Conservation (phyloP, 2,797 vertebrate species). For the Sebastes minor region DNA sequence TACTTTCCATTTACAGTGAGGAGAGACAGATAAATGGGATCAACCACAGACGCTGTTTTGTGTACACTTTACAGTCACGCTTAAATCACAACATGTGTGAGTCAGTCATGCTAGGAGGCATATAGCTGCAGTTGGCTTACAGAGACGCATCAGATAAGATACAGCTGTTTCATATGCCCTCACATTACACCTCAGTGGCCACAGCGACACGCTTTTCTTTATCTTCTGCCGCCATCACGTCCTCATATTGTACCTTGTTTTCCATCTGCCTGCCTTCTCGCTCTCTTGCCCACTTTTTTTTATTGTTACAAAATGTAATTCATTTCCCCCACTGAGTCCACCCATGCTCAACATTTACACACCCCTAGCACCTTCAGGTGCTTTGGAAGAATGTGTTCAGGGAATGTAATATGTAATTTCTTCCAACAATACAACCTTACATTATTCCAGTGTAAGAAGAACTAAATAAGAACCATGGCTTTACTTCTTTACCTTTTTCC, state of each 20-base stretch:
- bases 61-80: background rate
- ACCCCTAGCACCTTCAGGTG: constrained; percentile 16
- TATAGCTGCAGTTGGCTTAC: constrained; percentile 14
- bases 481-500: constrained; percentile 44
- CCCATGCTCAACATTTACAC: constrained; percentile 22
- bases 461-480: constrained; percentile 15
- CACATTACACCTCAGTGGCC: constrained; percentile 51
- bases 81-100: constrained; percentile 29
- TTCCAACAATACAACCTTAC: constrained; percentile 1
- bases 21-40: background rate
- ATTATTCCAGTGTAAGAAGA: constrained; percentile 12
- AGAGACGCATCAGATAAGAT: constrained; percentile 48
- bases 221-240: constrained; percentile 46
- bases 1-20: background rate
- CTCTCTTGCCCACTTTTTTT: constrained; percentile 19
- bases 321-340: constrained; percentile 22
- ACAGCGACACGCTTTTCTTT: constrained; percentile 23
- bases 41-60: background rate
- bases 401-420: constrained; percentile 26
- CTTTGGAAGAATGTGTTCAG: constrained; percentile 9
- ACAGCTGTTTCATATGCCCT: constrained; percentile 47
- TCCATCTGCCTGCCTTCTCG: constrained; percentile 36
- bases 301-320: constrained; percentile 54
- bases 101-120: background rate
- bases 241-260: constrained; percentile 47